Percentiles rank a stretch among this genome's conserved stretches.
These are phyloP conservation scores for Larimichthys crocea DNA, from an alignment of 2,113 vertebrate genomes.

Conservation along the genomic window DNA sequence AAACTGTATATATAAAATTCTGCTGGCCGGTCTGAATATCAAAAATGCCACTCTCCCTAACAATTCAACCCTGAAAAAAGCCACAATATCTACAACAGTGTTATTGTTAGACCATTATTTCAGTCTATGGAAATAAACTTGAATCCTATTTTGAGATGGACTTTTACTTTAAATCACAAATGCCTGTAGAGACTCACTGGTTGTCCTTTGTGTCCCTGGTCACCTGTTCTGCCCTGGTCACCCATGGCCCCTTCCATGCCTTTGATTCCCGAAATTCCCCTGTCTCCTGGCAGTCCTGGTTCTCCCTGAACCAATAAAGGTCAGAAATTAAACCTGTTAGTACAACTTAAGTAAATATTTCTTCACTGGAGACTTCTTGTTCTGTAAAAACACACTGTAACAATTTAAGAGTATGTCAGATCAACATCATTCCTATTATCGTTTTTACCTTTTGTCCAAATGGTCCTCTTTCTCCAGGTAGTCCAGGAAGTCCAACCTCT, in stretches of 20 bases:
- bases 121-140: background rate
- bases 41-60: background rate
- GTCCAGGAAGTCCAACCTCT: conserved; percentile 87
- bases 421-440: background rate
- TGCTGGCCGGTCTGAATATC: background rate
- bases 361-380: background rate
- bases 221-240: conserved; percentile 91
- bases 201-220: conserved; percentile 89
- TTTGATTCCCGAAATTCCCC: conserved; percentile 87
- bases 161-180: conserved; percentile 7
- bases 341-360: background rate
- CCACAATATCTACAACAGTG: background rate
- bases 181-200: conserved; percentile 80
- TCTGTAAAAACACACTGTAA: background rate
- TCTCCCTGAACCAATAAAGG: conserved; percentile 87
- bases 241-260: conserved; percentile 88
- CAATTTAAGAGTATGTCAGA: background rate
- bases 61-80: background rate
- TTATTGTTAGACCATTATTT: background rate
- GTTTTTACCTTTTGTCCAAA: conserved; percentile 89
- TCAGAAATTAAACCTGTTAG: background rate
- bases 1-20: background rate
- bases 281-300: conserved; percentile 88
- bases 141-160: background rate
- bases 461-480: conserved; percentile 86